These are phyloP conservation scores for Byasa hedistus DNA, from an alignment of 2,888 invertebrate genomes.

Conservation along the genomic window DNA sequence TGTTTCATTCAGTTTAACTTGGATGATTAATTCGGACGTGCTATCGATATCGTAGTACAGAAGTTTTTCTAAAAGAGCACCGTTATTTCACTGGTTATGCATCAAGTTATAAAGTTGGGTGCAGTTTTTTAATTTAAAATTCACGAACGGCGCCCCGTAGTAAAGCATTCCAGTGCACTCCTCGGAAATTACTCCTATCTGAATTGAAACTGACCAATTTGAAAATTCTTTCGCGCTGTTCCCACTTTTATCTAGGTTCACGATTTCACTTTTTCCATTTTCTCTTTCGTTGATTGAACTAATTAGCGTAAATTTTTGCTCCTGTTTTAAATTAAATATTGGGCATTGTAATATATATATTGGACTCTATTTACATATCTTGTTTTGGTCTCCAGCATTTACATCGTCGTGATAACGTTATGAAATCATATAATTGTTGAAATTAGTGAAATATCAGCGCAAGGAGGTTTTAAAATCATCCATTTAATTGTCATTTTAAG, in stretches of 20 bases:
- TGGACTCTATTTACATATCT: too few species aligned
- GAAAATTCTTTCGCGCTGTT: conserved; percentile 46
- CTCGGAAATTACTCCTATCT: conserved; percentile 50
- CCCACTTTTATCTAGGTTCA: conserved; percentile 5
- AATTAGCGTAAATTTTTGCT: background rate
- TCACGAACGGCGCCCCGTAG: conserved; percentile 38
- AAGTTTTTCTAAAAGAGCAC: conserved; percentile 12
- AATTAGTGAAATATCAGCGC: too few species aligned
- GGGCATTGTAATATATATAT: too few species aligned
- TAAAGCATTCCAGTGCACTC: conserved; percentile 41
- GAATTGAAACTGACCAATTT: conserved; percentile 62
- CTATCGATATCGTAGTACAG: background rate
- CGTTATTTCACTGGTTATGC: conserved; percentile 14
- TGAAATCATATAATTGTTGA: too few species aligned
- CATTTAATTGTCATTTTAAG: too few species aligned
- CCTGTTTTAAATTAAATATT: background rate
- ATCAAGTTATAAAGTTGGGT: conserved; percentile 14
- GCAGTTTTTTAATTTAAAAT: conserved; percentile 35
- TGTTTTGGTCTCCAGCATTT: too few species aligned
- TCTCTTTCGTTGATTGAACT: background rate
- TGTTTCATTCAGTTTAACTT: background rate
- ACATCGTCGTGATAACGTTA: too few species aligned
- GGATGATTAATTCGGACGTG: background rate
- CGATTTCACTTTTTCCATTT: background rate
- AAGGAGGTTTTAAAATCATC: too few species aligned